Percentiles rank a stretch among this genome's conserved stretches.
These are phyloP conservation scores for Propithecus coquereli DNA, from an alignment of 2,113 vertebrate species.

Conservation along the genomic window DNA sequence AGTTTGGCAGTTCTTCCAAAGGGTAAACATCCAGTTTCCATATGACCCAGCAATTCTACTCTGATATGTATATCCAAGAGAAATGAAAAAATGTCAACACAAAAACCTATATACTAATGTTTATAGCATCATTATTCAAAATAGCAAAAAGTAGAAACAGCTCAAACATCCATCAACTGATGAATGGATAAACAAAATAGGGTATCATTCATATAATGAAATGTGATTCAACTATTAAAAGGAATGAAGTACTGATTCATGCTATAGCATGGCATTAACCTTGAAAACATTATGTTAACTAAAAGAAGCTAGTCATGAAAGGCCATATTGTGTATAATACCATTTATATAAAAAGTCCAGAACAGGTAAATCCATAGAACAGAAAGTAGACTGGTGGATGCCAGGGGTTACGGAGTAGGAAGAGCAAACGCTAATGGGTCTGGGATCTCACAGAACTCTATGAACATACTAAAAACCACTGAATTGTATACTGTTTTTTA, in stretches of 20 bases:
- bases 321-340: background rate
- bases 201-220: background rate
- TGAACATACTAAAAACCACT: background rate
- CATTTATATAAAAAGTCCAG: background rate
- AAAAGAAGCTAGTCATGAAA: background rate
- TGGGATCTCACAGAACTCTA: background rate
- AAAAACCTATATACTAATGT: background rate
- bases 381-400: background rate
- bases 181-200: background rate
- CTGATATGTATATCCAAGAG: background rate
- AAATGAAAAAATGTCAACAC: background rate
- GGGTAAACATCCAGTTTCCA: background rate
- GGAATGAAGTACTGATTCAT: background rate
- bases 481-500: background rate
- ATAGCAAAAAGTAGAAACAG: background rate
- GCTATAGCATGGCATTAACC: background rate
- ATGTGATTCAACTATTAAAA: background rate
- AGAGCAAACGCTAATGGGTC: background rate
- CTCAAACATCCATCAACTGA: background rate
- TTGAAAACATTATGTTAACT: background rate
- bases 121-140: background rate
- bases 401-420: background rate
- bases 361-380: background rate
- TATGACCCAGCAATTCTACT: background rate
- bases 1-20: background rate